Percentiles rank a stretch among this genome's conserved stretches.
phyloP scores from a whole-genome alignment of 2,888 invertebrate species.

The Drosophila helvetica region DNA sequence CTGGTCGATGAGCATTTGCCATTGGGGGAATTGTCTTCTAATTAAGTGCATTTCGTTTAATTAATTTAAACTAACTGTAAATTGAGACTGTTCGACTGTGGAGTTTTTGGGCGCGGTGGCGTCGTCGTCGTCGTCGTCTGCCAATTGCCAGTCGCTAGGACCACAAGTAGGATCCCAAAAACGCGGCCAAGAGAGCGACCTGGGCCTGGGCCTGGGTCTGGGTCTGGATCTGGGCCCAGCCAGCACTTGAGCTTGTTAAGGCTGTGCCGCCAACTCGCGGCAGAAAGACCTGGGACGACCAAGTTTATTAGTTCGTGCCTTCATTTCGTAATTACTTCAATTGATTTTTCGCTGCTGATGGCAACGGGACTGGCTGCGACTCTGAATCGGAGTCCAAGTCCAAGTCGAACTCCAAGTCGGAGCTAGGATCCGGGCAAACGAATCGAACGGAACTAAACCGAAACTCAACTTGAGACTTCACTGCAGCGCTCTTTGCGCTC shows the following conservation, averaged over 20 bases:
- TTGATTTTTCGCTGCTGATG: conserved; percentile 82
- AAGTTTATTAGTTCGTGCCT: conserved; percentile 84
- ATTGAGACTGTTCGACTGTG: conserved; percentile 56
- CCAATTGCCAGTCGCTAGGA: conserved; percentile 54
- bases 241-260: conserved; percentile 70
- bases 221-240: conserved; percentile 6
- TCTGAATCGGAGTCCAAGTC: conserved; percentile 16
- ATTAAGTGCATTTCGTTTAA: conserved; percentile 82
- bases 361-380: conserved; percentile 44
- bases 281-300: conserved; percentile 64
- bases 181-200: conserved; percentile 5
- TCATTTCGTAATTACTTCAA: conserved; percentile 83
- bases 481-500: conserved; percentile 72
- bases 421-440: conserved; percentile 27
- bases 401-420: conserved; percentile 16
- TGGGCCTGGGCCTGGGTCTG: neutral
- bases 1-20: conserved; percentile 35
- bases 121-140: conserved; percentile 44
- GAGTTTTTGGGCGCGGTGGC: conserved; percentile 69
- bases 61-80: conserved; percentile 83
- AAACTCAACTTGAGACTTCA: conserved; percentile 52
- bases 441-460: conserved; percentile 61
- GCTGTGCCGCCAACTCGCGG: conserved; percentile 64
- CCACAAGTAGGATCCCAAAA: neutral
- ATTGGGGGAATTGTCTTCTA: conserved; percentile 74